phyloP scores from a whole-genome alignment of 2,888 invertebrate genomes.

The Mesorhabditis sp. region DNA sequence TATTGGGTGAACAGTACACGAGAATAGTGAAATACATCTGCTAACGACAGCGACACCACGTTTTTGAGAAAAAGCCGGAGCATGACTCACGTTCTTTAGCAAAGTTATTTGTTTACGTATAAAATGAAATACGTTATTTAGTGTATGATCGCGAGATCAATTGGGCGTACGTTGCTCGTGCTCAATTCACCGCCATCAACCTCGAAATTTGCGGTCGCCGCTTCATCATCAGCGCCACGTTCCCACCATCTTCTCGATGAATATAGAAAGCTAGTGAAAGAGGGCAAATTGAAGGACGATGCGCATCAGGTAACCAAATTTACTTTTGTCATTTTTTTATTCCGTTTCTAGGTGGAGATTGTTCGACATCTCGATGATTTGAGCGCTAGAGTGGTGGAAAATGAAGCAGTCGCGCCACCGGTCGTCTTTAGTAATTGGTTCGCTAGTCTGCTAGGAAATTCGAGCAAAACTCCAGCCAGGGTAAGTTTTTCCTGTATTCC shows the following conservation, averaged over 20 bases:
- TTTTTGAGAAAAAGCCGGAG: too few species aligned
- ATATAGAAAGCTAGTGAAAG: conserved; percentile 24
- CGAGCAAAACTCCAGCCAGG: neutral
- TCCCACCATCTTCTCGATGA: conserved; percentile 10
- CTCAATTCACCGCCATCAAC: too few species aligned
- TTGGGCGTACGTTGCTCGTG: too few species aligned
- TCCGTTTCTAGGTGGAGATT: conserved; percentile 31
- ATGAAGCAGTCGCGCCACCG: conserved; percentile 5
- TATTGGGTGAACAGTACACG: too few species aligned
- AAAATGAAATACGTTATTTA: too few species aligned
- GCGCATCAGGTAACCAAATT: conserved; percentile 18
- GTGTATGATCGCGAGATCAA: too few species aligned
- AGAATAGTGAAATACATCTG: too few species aligned
- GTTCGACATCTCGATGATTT: conserved; percentile 29
- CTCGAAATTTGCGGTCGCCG: too few species aligned
- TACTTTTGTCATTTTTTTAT: neutral
- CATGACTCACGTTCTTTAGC: too few species aligned
- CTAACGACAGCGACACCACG: too few species aligned
- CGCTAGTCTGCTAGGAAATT: neutral
- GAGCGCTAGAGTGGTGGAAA: conserved; percentile 21
- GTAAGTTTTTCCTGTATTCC: neutral
- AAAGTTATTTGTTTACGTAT: too few species aligned
- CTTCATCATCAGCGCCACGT: too few species aligned
- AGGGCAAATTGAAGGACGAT: conserved; percentile 23
- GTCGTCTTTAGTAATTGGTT: neutral